Evolutionary conservation across 2,888 invertebrate species (phyloP).

Genomic region (Amblyteles armatorius): DNA sequence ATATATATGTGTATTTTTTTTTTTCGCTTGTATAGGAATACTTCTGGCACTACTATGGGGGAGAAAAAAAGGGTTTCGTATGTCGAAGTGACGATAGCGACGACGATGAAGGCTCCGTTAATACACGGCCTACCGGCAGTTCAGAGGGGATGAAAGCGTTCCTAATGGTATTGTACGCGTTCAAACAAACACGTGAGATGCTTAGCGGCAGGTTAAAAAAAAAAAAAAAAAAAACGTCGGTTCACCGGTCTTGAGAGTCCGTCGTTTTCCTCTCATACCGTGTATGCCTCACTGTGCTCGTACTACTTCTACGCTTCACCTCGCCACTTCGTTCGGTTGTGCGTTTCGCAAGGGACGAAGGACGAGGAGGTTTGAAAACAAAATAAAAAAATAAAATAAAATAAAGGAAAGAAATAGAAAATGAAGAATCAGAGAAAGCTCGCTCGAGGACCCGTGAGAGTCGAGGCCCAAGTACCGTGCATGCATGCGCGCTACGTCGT

Average conservation of each 20-base stretch:
- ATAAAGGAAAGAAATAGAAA: conserved; percentile 31
- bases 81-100: conserved; percentile 55
- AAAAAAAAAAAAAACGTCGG: conserved; percentile 27
- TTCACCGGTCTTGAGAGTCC: conserved; percentile 44
- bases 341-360: conserved; percentile 40
- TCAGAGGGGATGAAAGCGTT: conserved; percentile 72
- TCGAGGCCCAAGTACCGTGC: conserved; percentile 31
- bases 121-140: not conserved
- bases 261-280: conserved; percentile 23
- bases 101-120: conserved; percentile 48
- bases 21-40: conserved; percentile 20
- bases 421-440: conserved; percentile 46
- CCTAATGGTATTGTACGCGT: conserved; percentile 78
- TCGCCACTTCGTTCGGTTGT: conserved; percentile 30
- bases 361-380: not conserved
- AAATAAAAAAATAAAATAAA: not conserved
- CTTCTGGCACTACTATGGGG: conserved; percentile 11
- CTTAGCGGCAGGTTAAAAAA: conserved; percentile 73
- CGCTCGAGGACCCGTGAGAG: conserved; percentile 34
- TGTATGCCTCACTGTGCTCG: conserved; percentile 4
- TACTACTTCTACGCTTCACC: conserved; percentile 35
- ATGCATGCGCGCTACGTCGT: conserved; percentile 6
- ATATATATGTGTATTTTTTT: not conserved
- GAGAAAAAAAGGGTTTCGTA: conserved; percentile 33
- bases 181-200: conserved; percentile 77